phyloP scores from a whole-genome alignment of 2,888 invertebrate species.

The Ormyrus labotus region DNA sequence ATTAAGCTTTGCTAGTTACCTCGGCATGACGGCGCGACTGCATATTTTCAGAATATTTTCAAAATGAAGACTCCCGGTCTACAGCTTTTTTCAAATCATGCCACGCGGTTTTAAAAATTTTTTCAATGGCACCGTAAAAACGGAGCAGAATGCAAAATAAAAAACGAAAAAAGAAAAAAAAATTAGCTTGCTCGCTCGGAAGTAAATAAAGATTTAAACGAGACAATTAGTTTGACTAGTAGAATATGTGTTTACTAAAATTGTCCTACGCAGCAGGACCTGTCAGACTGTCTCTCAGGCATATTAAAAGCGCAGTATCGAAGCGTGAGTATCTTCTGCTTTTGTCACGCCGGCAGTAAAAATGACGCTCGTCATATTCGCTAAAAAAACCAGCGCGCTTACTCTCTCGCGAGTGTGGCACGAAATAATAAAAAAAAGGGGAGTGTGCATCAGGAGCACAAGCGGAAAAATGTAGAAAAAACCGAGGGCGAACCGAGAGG shows the following conservation, averaged over 20 bases:
- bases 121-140: too few relatives aligned
- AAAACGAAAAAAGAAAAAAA: too few relatives aligned
- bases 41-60: neutral
- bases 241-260: conserved; percentile 16
- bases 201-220: conserved; percentile 1
- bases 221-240: conserved; percentile 34
- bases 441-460: neutral
- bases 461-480: conserved; percentile 16
- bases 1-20: too few relatives aligned
- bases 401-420: neutral
- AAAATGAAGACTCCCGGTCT: neutral
- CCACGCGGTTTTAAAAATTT: too few relatives aligned
- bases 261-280: conserved; percentile 39
- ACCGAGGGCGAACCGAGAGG: neutral
- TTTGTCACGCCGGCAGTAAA: conserved; percentile 22
- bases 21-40: neutral
- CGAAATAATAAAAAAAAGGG: conserved; percentile 35
- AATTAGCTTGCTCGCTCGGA: neutral
- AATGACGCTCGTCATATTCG: conserved; percentile 16
- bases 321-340: conserved; percentile 43
- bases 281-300: conserved; percentile 13
- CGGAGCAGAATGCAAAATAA: too few relatives aligned
- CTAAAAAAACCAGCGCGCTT: conserved; percentile 48
- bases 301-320: conserved; percentile 52
- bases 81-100: neutral